Evolutionary conservation across 1,140 invertebrate genomes (phyloP), one percentile per base, ranked within the genome.

Genomic region (Trachymyrmex septentrionalis): DNA sequence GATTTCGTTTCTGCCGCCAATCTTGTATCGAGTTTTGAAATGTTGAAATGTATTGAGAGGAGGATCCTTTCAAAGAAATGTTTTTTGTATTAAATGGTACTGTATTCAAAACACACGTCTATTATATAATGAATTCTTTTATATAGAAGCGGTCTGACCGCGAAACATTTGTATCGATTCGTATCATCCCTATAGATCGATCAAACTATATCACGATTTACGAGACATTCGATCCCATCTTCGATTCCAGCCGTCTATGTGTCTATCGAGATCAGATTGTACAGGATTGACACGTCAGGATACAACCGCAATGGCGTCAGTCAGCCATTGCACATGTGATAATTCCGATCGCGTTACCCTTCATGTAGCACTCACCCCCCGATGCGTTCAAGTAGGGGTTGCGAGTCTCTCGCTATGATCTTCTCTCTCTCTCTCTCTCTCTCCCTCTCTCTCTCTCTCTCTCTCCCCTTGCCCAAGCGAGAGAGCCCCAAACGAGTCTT

Each of bases 341-440:
- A 88, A 86, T 63, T 61, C 48, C 9, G 50, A 27, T 69, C n/a
- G 16, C 50, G 44, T 88, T 90, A 88, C 85, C 85, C 87, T 87
- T 87, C 50, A 67, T 53, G 71, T 81, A 80, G 0, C 27, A 34
- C 9, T 66, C 77, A 38, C 38, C 34, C 75, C 61, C 53, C 30
- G 71, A 66, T 30, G 67, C 38, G 67, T 19, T 80, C 66, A 64
- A 50, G 72, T 21, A 75, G 75, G 84, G 85, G 87, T 86, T 86
- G 72, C 69, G 64, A 16, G 2, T 82, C 64, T 61, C 73, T 76
- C 34, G 34, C 34, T 38, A 38, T 38, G 34, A 38, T 64, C 38
- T 50, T 24, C 19, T 71, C 50, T 59, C 53, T 14, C 12, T 14
- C 2, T 14, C 0, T 34, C 30, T 34, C 5, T 34, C 34, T 14